These are phyloP conservation scores for Willowsia nigromaculata DNA, from an alignment of 2,888 invertebrate genomes.

Conservation along the genomic window DNA sequence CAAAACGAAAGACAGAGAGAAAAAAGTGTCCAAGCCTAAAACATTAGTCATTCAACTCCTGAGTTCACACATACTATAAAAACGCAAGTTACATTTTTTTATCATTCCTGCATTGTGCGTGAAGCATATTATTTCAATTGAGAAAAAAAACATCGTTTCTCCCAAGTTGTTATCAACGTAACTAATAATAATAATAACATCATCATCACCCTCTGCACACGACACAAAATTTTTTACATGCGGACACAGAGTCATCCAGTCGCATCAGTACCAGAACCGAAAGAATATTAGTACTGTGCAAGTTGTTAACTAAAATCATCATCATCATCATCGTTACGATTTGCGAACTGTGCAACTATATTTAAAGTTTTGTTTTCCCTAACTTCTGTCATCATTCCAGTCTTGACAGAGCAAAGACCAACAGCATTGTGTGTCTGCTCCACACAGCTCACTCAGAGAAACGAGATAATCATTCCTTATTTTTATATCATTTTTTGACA, in stretches of 20 bases:
- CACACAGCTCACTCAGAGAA: slow-evolving; percentile 14
- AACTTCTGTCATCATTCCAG: slow-evolving; percentile 67
- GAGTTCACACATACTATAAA: not conserved
- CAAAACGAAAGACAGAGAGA: slow-evolving; percentile 57
- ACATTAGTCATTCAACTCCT: slow-evolving; percentile 70
- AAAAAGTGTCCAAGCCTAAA: slow-evolving; percentile 38
- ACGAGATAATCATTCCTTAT: not conserved
- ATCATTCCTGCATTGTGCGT: slow-evolving; percentile 14
- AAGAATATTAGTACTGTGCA: not conserved
- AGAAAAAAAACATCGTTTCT: not conserved
- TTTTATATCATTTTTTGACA: slow-evolving; percentile 30
- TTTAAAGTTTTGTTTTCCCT: slow-evolving; percentile 64
- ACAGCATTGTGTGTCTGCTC: slow-evolving; percentile 37
- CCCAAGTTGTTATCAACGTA: not conserved
- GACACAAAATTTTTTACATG: not conserved
- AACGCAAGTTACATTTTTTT: slow-evolving; percentile 24
- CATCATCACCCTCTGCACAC: not conserved
- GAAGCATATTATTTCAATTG: slow-evolving; percentile 5
- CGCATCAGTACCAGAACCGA: not conserved
- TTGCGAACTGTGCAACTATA: slow-evolving; percentile 53
- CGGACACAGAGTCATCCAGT: not conserved
- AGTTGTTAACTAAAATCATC: slow-evolving; percentile 4
- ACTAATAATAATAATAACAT: not conserved
- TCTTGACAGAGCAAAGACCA: slow-evolving; percentile 45
- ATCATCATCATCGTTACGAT: slow-evolving; percentile 42